These are phyloP conservation scores for Euproctis similis DNA, from an alignment of 2,888 invertebrate genomes.

Conservation along the genomic window DNA sequence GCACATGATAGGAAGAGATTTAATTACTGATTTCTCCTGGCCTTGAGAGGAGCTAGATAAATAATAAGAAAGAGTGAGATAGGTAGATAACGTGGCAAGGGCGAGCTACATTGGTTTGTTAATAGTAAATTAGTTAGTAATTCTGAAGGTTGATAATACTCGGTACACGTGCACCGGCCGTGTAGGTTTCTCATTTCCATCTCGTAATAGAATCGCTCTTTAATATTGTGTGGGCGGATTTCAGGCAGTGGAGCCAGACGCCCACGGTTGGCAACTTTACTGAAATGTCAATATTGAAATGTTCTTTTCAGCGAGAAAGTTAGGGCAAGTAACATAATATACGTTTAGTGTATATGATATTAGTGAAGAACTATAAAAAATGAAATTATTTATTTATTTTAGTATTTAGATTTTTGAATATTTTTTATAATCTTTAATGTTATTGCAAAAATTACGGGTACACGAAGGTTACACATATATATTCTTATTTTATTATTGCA, in stretches of 20 bases:
- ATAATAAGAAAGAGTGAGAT: slow-evolving; percentile 1
- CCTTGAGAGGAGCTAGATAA: slow-evolving; percentile 1
- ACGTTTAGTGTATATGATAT: too few relatives aligned
- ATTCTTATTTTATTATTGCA: too few relatives aligned
- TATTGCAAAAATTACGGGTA: too few relatives aligned
- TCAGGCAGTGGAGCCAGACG: not conserved
- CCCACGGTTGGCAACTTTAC: not conserved
- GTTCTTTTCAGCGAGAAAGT: too few relatives aligned
- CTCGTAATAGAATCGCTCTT: not conserved
- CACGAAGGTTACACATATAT: too few relatives aligned
- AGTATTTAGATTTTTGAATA: too few relatives aligned
- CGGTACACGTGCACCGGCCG: slow-evolving; percentile 1
- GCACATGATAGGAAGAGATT: slow-evolving; percentile 1
- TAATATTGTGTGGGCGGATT: not conserved
- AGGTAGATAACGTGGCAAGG: not conserved
- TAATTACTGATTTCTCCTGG: not conserved
- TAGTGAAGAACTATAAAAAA: too few relatives aligned
- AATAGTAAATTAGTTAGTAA: slow-evolving; percentile 1
- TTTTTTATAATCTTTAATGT: too few relatives aligned
- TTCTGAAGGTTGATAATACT: not conserved
- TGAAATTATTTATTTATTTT: too few relatives aligned
- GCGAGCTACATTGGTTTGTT: not conserved
- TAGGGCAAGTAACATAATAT: too few relatives aligned
- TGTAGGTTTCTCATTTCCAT: not conserved
- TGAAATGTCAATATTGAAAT: too few relatives aligned